Evolutionary conservation across 2,888 invertebrate genomes (phyloP).

Genomic region (Phortica okadai): DNA sequence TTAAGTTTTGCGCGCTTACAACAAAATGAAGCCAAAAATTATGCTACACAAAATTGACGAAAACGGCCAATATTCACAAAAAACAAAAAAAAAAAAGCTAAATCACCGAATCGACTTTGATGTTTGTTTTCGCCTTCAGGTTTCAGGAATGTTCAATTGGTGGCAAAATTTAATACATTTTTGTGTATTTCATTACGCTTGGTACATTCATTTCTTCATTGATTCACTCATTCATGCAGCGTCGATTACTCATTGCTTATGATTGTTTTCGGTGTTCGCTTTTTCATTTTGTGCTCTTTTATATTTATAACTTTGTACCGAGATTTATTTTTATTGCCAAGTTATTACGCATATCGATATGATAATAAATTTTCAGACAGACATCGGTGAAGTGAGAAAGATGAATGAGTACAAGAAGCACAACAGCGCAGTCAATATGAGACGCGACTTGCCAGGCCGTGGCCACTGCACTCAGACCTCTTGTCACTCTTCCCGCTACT

Average conservation of each 20-base stretch:
- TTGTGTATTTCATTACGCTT: neutral
- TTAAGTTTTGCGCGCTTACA: neutral
- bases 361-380: constrained; percentile 61
- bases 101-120: neutral
- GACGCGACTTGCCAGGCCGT: neutral
- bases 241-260: constrained; percentile 17
- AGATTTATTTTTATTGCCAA: constrained; percentile 71
- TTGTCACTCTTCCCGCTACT: too few relatives aligned
- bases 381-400: neutral
- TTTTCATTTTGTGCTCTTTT: constrained; percentile 12
- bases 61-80: neutral
- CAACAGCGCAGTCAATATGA: neutral
- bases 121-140: neutral
- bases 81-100: constrained; percentile 17
- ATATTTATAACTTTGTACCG: constrained; percentile 66
- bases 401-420: neutral
- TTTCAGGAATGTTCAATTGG: neutral
- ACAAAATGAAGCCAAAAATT: constrained; percentile 2
- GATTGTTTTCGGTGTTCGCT: constrained; percentile 40
- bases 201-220: constrained; percentile 8
- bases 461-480: neutral
- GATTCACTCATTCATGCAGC: constrained; percentile 3
- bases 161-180: neutral
- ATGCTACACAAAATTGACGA: constrained; percentile 11
- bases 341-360: constrained; percentile 71